Conservation (phyloP, 2,797 vertebrate genomes). For the Buceros bicornis region DNA sequence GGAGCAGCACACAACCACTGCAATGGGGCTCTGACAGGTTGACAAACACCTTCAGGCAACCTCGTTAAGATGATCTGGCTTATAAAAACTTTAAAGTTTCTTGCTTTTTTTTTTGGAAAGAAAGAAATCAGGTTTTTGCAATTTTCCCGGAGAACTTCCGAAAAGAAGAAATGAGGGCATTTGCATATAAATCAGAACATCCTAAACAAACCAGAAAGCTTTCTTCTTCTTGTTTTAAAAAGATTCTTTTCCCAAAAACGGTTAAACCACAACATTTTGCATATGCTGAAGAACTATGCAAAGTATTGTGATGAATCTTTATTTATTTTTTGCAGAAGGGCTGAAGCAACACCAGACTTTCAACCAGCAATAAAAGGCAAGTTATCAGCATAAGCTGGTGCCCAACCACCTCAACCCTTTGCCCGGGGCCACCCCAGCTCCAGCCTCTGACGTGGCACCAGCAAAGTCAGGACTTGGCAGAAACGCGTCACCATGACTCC, state of each 20-base stretch:
- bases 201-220: neutral
- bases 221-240: too few relatives aligned
- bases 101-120: neutral
- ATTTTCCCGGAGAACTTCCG: neutral
- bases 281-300: neutral
- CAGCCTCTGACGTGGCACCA: accelerated
- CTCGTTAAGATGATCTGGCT: accelerated
- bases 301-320: neutral
- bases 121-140: neutral
- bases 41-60: neutral
- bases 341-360: accelerated
- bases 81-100: neutral
- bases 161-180: neutral
- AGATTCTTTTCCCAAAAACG: neutral
- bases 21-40: neutral
- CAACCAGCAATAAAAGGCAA: neutral
- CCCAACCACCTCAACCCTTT: accelerated
- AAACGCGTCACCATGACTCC: accelerated
- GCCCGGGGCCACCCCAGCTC: neutral
- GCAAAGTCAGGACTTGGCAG: neutral
- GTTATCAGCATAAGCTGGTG: neutral
- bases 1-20: accelerated
- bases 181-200: neutral
- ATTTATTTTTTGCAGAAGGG: neutral
- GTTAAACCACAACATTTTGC: neutral